Base-by-base conservation (phyloP, 2,113 vertebrate genomes). In the Mustela nigripes region DNA sequence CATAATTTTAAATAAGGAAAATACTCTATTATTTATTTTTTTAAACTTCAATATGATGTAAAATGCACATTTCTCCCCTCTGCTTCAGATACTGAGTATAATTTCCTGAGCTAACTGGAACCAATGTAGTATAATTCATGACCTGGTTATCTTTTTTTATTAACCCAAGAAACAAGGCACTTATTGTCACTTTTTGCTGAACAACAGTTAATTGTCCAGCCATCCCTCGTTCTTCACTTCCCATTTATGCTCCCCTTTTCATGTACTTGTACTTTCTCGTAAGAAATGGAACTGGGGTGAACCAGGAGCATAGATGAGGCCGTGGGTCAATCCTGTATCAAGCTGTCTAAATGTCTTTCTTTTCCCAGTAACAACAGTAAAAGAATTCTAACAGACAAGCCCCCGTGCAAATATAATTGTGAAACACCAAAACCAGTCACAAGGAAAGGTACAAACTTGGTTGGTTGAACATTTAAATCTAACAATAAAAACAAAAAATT, bases 81-180 rank as follows among this genome's bases (percentile, higher is more conserved):
- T 19, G 19, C 16, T 65, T 79, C 39, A 53, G 33, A 92, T 58
- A 39, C 42, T 73, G 62, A 8, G 12, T 14, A 4, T 14, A 7
- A 63, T 76, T n/a, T 71, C 33, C 22, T 26, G 4, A 63, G 5
- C 4, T 31, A 22, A 19, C 8, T 5, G 18, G 24, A 89, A 22
- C 28, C 11, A 65, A 21, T 18, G 9, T 0, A 16, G 7, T 15
- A 8, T 4, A 60, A 15, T 1, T 50, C 18, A 24, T 11, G n/a
- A 84, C 2, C 33, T 26, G 45, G 1, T 36, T 16, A 53, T 39
- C 4, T 83, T 11, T 60, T 86, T n/a, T 62, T 45, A 42, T 89
- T 60, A 81, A 28, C 31, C 28, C 10, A 18, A 39, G 36, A 83
- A 83, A 56, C 24, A 78, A 65, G 14, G 42, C 31, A 3, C 33